Evolutionary conservation across 53 echinoderm and acorn worm species (phyloP), one percentile per base, ranked within the genome.

Genomic region (Actinopyga echinites): DNA sequence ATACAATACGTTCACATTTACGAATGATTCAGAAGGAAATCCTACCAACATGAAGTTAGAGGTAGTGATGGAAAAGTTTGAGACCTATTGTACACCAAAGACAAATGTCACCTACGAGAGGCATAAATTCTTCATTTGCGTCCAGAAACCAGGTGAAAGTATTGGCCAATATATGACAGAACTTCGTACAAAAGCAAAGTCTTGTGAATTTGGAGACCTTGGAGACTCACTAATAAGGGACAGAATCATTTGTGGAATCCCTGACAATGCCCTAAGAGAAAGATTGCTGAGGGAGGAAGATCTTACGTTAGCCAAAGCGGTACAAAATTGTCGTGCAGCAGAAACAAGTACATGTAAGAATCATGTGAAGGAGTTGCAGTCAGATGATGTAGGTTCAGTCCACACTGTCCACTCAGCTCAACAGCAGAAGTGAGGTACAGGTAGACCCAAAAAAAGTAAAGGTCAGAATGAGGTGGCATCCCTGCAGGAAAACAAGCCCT

Each of bases 81-180:
- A 85, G 42, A 57, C 74, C n/a, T 88, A 88, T 57, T 92, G 89
- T 78, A 89, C 53, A 13, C 92, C 89, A 1, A 92, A 89, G 60
- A 74, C 45, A 30, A 92, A 89, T 63, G 30, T 74, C 6, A 89
- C 88, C 10, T 84, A 84, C 25, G 74, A 56, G 17, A 17, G 84
- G 44, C 84, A 69, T 56, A 53, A 56, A 56, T 84, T 84, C 66
- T 84, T 73, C 56, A 73, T 38, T 17, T 73, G 74, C 38, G 7
- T 37, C 56, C 85, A 56, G 13, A 57, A 69, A 34, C 30, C 65
- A 53, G 36, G 56, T 54, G 84, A 71, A 19, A 56, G 54, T 34
- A 65, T 84, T n/a, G 84, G 65, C 29, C 49, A 67, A 23, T 67
- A 83, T 28, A 34, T 67, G 12, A 83, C 83, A 24, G 68, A 83